Evolutionary conservation across 2,113 vertebrate species (phyloP).

Genomic region (Stigmatopora argus): DNA sequence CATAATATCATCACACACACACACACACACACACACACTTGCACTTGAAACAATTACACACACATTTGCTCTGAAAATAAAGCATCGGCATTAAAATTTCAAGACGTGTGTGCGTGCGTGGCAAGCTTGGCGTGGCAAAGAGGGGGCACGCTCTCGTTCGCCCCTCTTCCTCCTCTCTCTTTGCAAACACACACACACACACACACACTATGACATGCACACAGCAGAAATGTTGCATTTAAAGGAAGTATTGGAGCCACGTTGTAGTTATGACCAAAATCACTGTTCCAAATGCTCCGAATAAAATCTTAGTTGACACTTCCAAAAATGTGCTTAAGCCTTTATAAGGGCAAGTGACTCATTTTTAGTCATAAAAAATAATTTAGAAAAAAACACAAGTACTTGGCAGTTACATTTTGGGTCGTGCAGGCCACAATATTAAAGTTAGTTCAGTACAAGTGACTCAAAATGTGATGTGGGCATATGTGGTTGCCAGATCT

Average conservation of each 20-base stretch:
- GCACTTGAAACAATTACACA: constrained; percentile 13
- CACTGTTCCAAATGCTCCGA: neutral
- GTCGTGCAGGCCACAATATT: too few relatives aligned
- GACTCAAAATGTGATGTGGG: too few relatives aligned
- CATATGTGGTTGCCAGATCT: too few relatives aligned
- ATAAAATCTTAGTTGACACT: too few relatives aligned
- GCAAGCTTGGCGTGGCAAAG: constrained; percentile 5
- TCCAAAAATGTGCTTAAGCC: too few relatives aligned
- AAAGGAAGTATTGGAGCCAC: neutral
- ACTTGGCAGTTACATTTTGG: too few relatives aligned
- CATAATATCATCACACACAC: neutral
- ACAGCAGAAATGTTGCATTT: neutral
- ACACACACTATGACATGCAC: neutral
- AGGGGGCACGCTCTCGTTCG: constrained; percentile 27
- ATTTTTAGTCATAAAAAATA: too few relatives aligned
- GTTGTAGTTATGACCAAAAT: neutral
- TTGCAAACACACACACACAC: neutral
- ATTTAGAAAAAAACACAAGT: too few relatives aligned
- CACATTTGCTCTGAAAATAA: constrained; percentile 41
- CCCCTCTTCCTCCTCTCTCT: neutral
- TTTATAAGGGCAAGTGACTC: too few relatives aligned
- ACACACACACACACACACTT: constrained; percentile 1
- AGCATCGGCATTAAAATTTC: constrained; percentile 48
- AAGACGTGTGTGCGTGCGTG: constrained; percentile 38
- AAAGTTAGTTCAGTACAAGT: too few relatives aligned